Percentiles rank a stretch among this genome's conserved stretches.
These are phyloP conservation scores for Cryptotermes secundus DNA, from an alignment of 1,140 invertebrate genomes.

Conservation along the genomic window DNA sequence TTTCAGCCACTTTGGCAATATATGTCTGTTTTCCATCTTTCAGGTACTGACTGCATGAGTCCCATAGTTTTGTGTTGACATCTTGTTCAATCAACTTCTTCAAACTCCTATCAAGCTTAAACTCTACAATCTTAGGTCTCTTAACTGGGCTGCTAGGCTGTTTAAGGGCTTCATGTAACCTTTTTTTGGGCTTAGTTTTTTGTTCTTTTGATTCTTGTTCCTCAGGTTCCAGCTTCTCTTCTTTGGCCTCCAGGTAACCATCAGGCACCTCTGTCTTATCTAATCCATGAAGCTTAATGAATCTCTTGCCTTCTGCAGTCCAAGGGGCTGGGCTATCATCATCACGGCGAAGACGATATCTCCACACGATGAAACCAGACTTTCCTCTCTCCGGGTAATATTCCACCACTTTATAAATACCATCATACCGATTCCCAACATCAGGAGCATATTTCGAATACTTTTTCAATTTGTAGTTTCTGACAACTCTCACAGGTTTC, in stretches of 20 bases:
- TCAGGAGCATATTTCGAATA: conserved; percentile 77
- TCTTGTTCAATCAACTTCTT: conserved; percentile 60
- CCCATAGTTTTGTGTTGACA: conserved; percentile 68
- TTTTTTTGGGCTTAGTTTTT: conserved; percentile 33
- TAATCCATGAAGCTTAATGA: conserved; percentile 46
- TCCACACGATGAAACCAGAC: conserved; percentile 80
- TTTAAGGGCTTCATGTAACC: conserved; percentile 19
- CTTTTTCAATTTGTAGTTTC: conserved; percentile 73
- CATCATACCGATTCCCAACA: conserved; percentile 73
- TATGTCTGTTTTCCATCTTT: conserved; percentile 61
- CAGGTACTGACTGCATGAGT: conserved; percentile 53
- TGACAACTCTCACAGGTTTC: conserved; percentile 76
- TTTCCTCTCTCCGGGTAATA: conserved; percentile 80
- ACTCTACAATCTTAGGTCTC: conserved; percentile 51
- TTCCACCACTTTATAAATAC: conserved; percentile 79
- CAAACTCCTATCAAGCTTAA: conserved; percentile 53
- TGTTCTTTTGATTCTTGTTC: conserved; percentile 39
- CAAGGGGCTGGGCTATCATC: conserved; percentile 80
- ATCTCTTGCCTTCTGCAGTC: conserved; percentile 69
- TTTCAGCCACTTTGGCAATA: conserved; percentile 62
- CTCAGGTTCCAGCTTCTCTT: conserved; percentile 38
- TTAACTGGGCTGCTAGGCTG: too few relatives aligned
- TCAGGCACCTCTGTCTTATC: conserved; percentile 61
- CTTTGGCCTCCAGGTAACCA: conserved; percentile 69
- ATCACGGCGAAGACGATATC: conserved; percentile 75